These are phyloP conservation scores for Melieria picta DNA, from an alignment of 2,888 invertebrate species.

Conservation along the genomic window DNA sequence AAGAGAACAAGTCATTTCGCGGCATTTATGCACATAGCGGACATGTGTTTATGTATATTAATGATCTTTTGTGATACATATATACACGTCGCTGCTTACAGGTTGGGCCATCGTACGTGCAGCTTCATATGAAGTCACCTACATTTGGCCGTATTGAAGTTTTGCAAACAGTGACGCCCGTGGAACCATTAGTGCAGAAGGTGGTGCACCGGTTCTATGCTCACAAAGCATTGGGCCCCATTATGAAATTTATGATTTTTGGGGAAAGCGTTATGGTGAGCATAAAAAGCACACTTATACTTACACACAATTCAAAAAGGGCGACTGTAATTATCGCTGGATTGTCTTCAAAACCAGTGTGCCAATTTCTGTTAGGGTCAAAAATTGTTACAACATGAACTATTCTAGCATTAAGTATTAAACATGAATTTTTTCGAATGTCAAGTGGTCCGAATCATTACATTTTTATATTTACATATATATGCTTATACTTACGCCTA, in stretches of 20 bases:
- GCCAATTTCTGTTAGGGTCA: too few species aligned
- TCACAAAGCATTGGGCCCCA: slow-evolving; percentile 70
- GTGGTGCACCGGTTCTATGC: slow-evolving; percentile 83
- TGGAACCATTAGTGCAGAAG: slow-evolving; percentile 79
- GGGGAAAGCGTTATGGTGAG: slow-evolving; percentile 77
- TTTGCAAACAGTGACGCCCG: slow-evolving; percentile 81
- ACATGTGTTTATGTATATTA: neutral
- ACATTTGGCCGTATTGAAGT: slow-evolving; percentile 72
- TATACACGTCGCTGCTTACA: slow-evolving; percentile 49
- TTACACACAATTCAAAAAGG: too few species aligned
- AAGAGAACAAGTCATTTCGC: slow-evolving; percentile 1
- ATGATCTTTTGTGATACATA: neutral
- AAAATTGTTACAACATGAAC: too few species aligned
- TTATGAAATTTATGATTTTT: slow-evolving; percentile 74
- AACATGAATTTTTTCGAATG: too few species aligned
- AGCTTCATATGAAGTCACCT: slow-evolving; percentile 71
- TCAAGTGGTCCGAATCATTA: too few species aligned
- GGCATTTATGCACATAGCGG: neutral
- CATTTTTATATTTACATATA: too few species aligned
- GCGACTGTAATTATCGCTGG: too few species aligned
- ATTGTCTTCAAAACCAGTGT: too few species aligned
- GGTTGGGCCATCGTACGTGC: slow-evolving; percentile 82
- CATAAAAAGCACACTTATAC: too few species aligned
- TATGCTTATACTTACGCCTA: too few species aligned
- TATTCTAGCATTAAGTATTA: too few species aligned